Evolutionary conservation across 2,797 vertebrate genomes (phyloP), one percentile per base, ranked within the genome.

Genomic region (Australoheros facetus): DNA sequence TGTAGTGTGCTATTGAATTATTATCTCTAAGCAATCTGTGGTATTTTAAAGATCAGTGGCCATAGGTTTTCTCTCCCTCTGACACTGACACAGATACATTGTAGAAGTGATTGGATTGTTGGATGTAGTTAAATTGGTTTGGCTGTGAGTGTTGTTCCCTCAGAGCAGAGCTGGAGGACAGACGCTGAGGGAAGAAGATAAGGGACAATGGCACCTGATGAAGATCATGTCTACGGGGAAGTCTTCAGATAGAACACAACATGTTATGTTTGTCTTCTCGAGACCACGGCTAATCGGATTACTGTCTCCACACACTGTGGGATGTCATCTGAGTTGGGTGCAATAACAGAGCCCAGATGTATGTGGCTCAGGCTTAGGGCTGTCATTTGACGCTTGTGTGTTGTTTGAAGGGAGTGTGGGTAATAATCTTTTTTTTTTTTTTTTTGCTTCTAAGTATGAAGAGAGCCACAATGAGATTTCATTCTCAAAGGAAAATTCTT

Each of bases 81-180:
- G 88, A 91, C 93, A 87, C 56, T 91, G 84, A 93, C 89, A 83
- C 81, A 82, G 91, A 94, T 85, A 88, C 85, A 93, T 91, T 81
- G 81, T 79, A 66, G 81, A 77, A 77, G 80, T 88, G 91, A 94
- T 92, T 93, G 79, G 83, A 94, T 94, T 93, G 89, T 78, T 85
- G 78, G 72, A 80, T 87, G 80, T 83, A 85, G 83, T 21, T 89
- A 91, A 90, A 91, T 89, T 88, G 86, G 84, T 89, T 91, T 90
- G 85, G 78, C 87, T 83, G 73, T 17, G 30, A 81, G 77, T 79
- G 77, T 85, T 82, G 81, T 73, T 72, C 82, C 77, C 79, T 82
- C 57, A 37, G 69, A 87, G 87, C 83, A 32, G 55, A 79, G 86
- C 91, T 82, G 80, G 86, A 85, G 91, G 89, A 88, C 77, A 75